Evolutionary conservation across 2,113 vertebrate species (phyloP), one percentile per base, ranked within the genome.

Genomic region (Periophthalmodon schlosseri): DNA sequence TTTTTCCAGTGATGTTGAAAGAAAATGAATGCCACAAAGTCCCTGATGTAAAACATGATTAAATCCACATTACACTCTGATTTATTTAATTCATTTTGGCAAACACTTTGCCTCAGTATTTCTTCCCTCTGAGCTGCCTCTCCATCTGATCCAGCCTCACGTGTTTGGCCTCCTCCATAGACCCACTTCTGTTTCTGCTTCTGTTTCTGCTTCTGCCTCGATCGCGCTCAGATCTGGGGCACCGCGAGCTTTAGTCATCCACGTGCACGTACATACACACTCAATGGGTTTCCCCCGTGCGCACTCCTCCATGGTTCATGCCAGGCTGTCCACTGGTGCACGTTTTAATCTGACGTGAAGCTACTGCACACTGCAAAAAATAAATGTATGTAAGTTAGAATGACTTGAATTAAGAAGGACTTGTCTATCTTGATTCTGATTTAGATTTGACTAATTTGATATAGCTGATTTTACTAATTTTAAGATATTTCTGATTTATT

Each of bases 151-250:
- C 72, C 36, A 15, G 76, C 63, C 1, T 76, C 82, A 83, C 74
- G 76, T 88, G 82, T 81, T 83, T 73, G 70, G 71, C 82, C 14
- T 7, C 56, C 33, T 69, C 86, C 73, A 86, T 73, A 84, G 67
- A 86, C 83, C 84, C 61, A 84, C 75, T 83, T 88, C 46, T 61
- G 73, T 28, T 28, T 28, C 34, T 33, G 77, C 75, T 83, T 88
- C 46, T 61, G 73, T 28, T 28, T 28, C 34, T 33, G 77, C 75
- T 34, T 56, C 60, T 28, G 57, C 44, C 60, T 70, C 34, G 33
- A 13, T 72, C 12, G n/a, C 63, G 49, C 50, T 36, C 47, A 74
- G 76, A 91, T 90, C 79, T 90, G 83, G 88, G 88, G 87, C 80
- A 91, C 21, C 7, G 74, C 57, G 70, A 71, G 80, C 84, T 91